Base-by-base conservation (phyloP, 2,113 vertebrate species). In the Rhodinocichla rosea region DNA sequence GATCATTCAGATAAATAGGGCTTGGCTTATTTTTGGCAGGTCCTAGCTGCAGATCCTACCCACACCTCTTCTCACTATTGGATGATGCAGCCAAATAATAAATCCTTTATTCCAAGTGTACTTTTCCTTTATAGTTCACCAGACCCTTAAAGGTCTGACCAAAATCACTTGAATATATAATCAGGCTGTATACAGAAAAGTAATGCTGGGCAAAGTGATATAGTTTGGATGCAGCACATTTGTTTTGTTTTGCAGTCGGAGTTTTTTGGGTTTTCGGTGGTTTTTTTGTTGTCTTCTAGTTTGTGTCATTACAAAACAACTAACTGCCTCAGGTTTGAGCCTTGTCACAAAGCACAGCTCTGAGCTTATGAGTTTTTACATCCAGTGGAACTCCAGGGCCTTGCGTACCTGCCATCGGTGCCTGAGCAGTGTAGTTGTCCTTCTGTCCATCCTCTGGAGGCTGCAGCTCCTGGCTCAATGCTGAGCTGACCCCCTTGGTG, bases 1-100 rank as follows among this genome's bases (percentile, higher is more conserved):
- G 88, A 94, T 97, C 83, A 76, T 64, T 94, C 69, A 60, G 86
- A 90, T 95, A 95, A 93, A 82, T 73, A 92, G 83, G 90, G 69
- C 76, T 96, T 93, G 90, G 86, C 92, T 89, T 95, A 70, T 86
- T 94, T 96, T 95, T 96, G 92, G 88, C 80, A 92, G 26, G 30
- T 88, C n/a, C 69, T 87, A 53, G 62, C 63, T 78, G 50, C 60
- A 74, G 45, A 70, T 74, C 33, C 0, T 81, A 85, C 64, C 88
- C 56, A 50, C 64, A 89, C 33, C 47, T 91, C 57, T 70, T 87
- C 45, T 74, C 56, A 37, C 68, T 59, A 42, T 37, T 90, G 53
- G 32, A 8, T 60, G 40, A 24, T 57, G 39, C 27, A 84, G 40
- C 60, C 65, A 84, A 84, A 56, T 74, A 77, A 80, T 20, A 79